Evolutionary conservation across 2,797 vertebrate species (phyloP), one percentile per base, ranked within the genome.

Genomic region (Intellagama lesueurii): DNA sequence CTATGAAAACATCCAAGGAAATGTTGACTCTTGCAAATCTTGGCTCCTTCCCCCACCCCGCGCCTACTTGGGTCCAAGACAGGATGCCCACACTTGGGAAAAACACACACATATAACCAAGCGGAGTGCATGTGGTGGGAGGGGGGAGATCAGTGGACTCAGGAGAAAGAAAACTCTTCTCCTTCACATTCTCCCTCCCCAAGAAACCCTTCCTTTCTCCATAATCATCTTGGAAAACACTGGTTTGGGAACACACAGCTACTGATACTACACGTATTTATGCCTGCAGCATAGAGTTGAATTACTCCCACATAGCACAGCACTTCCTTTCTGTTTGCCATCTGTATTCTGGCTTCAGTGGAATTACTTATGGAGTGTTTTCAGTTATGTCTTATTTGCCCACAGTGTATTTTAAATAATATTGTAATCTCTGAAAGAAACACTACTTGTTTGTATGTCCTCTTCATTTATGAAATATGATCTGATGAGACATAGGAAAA

Each of bases 231-330:
- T 77, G 26, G 30, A 66, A 68, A 49, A 35, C 3, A 2, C 26
- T 40, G 49, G 19, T 22, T 64, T 64, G 22, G 1, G 26, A 85
- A 75, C 28, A 40, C 35, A 49, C 30, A 60, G 28, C 76, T 28
- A n/a, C 24, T 47, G 24, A 30, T 24, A 86, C 30, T 14, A 56
- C 24, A 26, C 14, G 8, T 5, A 66, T 44, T 47, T 86, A 28
- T 78, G 11, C 5, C 90, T 91, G 85, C 87, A 91, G 88, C 70
- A 92, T 91, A 90, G 88, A 90, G 40, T 69, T 86, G 66, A 77
- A 68, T n/a, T 91, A 84, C 85, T 93, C 88, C 66, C 76, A 82
- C 0, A 87, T 73, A 47, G 79, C 76, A 66, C 79, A 91, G 92
- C 91, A 91, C 91, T 87, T 28, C 0, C 52, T 0, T 92, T 90